These are phyloP conservation scores for Arctia plantaginis DNA, from an alignment of 2,888 invertebrate genomes.

Conservation along the genomic window DNA sequence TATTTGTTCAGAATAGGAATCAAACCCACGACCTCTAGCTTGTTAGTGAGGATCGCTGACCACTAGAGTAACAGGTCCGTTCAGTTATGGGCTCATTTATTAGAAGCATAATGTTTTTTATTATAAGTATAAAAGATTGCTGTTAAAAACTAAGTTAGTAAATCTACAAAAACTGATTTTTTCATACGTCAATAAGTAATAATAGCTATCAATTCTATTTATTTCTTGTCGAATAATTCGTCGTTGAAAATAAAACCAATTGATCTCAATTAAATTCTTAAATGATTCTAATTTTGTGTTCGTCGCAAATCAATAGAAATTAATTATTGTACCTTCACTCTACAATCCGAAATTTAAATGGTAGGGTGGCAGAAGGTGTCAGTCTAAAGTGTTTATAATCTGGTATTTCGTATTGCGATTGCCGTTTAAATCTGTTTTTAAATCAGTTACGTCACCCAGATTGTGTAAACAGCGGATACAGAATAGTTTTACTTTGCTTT, in stretches of 20 bases:
- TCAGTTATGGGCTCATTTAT: no score
- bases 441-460: conserved; percentile 63
- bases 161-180: neutral
- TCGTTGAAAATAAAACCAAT: conserved; percentile 1
- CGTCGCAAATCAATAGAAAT: neutral
- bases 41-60: no score
- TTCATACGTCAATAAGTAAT: neutral
- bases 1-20: no score
- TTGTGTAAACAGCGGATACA: conserved; percentile 74
- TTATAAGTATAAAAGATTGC: no score
- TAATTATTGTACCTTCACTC: neutral
- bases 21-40: no score
- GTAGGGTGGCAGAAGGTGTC: neutral
- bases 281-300: conserved; percentile 5
- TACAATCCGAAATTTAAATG: neutral
- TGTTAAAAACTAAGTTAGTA: no score
- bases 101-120: no score
- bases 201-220: neutral
- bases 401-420: neutral
- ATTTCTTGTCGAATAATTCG: neutral
- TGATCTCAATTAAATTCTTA: conserved; percentile 4
- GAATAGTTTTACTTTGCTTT: conserved; percentile 62
- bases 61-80: no score
- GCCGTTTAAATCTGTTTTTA: conserved; percentile 41
- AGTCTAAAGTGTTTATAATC: neutral